Evolutionary conservation across 2,888 invertebrate species (phyloP).

Genomic region (Artemia sp.): DNA sequence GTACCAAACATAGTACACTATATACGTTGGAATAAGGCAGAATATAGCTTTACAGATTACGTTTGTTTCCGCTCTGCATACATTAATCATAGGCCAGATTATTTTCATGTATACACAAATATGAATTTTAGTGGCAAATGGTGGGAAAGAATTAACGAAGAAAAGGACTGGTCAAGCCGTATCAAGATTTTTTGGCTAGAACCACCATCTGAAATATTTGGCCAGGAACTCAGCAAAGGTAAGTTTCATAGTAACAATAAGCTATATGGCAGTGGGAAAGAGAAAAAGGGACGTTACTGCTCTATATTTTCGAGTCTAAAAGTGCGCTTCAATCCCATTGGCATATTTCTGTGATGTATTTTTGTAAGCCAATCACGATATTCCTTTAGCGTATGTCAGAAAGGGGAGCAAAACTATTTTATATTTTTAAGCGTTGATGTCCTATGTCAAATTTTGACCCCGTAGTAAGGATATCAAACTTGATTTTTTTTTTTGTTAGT

Average conservation of each 20-base stretch:
- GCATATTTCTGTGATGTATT: too few relatives aligned
- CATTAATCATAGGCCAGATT: slow-evolving; percentile 22
- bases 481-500: too few relatives aligned
- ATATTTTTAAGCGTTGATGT: too few relatives aligned
- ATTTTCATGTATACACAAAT: slow-evolving; percentile 21
- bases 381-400: too few relatives aligned
- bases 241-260: not conserved
- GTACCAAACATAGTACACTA: slow-evolving; percentile 23
- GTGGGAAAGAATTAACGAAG: slow-evolving; percentile 25
- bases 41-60: slow-evolving; percentile 26
- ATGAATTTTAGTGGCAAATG: slow-evolving; percentile 25
- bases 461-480: too few relatives aligned
- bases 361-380: too few relatives aligned
- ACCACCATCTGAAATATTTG: slow-evolving; percentile 20
- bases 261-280: too few relatives aligned
- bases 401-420: too few relatives aligned
- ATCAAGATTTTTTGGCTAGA: slow-evolving; percentile 19
- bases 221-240: slow-evolving; percentile 19
- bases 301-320: too few relatives aligned
- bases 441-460: too few relatives aligned
- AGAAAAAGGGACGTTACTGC: too few relatives aligned
- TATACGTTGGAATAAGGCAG: slow-evolving; percentile 24
- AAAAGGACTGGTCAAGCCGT: slow-evolving; percentile 18
- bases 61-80: slow-evolving; percentile 27
- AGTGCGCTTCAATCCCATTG: too few relatives aligned